These are phyloP conservation scores for Drosophila multiciliata DNA, from an alignment of 2,888 invertebrate genomes.

Conservation along the genomic window DNA sequence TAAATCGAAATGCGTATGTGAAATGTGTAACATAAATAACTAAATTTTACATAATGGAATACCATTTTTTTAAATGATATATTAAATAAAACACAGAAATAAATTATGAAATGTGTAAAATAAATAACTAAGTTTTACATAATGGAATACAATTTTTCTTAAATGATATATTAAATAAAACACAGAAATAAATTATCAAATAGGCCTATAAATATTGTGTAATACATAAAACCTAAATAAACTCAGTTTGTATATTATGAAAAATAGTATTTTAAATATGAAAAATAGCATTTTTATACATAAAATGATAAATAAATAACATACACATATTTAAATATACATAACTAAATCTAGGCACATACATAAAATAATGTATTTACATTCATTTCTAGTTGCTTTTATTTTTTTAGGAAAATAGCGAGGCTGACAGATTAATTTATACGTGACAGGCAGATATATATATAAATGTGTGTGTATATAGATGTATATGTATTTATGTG, in stretches of 20 bases:
- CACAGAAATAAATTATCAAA: not conserved
- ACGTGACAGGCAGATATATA: not conserved
- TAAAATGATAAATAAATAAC: not conserved
- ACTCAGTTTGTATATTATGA: not conserved
- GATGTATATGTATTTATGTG: not conserved
- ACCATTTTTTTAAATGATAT: not conserved
- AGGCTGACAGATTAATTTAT: not conserved
- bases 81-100: not conserved
- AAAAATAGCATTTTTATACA: not conserved
- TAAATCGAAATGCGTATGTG: not conserved
- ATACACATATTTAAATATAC: not conserved
- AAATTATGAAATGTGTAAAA: not conserved
- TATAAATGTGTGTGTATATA: not conserved
- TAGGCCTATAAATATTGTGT: not conserved
- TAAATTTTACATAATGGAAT: not conserved
- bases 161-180: not conserved
- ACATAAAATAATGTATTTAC: not conserved
- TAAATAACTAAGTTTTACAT: not conserved
- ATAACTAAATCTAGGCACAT: not conserved
- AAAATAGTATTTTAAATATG: not conserved
- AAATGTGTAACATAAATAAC: not conserved
- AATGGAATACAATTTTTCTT: not conserved
- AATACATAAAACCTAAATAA: not conserved
- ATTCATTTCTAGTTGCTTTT: not conserved
- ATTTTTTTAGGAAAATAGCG: not conserved